Percentiles rank a stretch among this genome's conserved stretches.
Evolutionary conservation across 2,888 invertebrate genomes (phyloP).

Genomic region (Diaperis boleti): DNA sequence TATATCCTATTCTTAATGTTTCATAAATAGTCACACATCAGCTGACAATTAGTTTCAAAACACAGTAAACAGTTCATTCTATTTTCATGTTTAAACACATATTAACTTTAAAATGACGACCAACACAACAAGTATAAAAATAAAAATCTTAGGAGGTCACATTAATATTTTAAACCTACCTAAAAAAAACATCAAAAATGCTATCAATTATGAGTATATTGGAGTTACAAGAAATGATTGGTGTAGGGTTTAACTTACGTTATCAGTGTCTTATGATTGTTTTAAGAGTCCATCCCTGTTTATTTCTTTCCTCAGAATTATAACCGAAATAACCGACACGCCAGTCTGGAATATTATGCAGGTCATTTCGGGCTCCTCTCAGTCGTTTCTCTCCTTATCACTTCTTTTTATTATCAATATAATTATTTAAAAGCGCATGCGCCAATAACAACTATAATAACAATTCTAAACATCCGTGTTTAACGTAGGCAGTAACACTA

Average conservation of each 20-base stretch:
- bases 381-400: conserved; percentile 43
- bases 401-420: conserved; percentile 22
- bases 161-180: conserved; percentile 42
- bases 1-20: conserved; percentile 46
- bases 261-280: conserved; percentile 48
- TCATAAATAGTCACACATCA: conserved; percentile 43
- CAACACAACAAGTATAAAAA: conserved; percentile 17
- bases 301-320: conserved; percentile 1
- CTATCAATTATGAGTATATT: conserved; percentile 47
- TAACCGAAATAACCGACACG: conserved; percentile 13
- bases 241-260: conserved; percentile 48
- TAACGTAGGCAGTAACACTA: background rate
- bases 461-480: conserved; percentile 29
- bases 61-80: conserved; percentile 34
- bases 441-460: conserved; percentile 30
- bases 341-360: background rate
- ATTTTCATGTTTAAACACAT: conserved; percentile 29
- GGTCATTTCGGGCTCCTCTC: conserved; percentile 21
- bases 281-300: conserved; percentile 39
- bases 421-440: conserved; percentile 13
- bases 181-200: conserved; percentile 46
- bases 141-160: conserved; percentile 45
- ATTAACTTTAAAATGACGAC: conserved; percentile 10
- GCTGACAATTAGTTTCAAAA: conserved; percentile 41
- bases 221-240: conserved; percentile 54